These are phyloP conservation scores for Eurytoma adleriae DNA, from an alignment of 2,888 invertebrate species.

Conservation along the genomic window DNA sequence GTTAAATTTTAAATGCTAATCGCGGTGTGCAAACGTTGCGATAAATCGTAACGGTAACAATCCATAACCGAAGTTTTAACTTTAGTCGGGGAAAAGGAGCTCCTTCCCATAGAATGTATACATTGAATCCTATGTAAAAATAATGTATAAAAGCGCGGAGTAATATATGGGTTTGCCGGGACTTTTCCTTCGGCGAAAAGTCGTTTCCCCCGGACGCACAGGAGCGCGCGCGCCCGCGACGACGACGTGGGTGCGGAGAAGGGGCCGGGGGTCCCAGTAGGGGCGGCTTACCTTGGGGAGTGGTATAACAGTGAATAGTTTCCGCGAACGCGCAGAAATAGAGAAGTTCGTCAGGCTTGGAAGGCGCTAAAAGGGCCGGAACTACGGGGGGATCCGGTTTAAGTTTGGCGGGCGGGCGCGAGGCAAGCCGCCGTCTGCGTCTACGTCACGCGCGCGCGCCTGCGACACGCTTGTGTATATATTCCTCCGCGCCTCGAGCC, in stretches of 20 bases:
- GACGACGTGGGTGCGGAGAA: not conserved
- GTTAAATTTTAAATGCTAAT: too few relatives aligned
- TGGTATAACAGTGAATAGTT: slow-evolving; percentile 52
- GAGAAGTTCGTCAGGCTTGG: slow-evolving; percentile 52
- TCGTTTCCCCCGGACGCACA: slow-evolving; percentile 31
- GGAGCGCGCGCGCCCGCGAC: slow-evolving; percentile 8
- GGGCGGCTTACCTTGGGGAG: slow-evolving; percentile 43
- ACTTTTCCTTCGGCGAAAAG: slow-evolving; percentile 39
- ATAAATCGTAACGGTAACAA: too few relatives aligned
- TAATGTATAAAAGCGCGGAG: not conserved
- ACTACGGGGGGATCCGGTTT: slow-evolving; percentile 40
- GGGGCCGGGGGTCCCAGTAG: slow-evolving; percentile 30
- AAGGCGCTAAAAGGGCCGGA: slow-evolving; percentile 57
- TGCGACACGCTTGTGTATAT: not conserved
- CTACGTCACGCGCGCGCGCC: not conserved
- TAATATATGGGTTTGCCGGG: slow-evolving; percentile 30
- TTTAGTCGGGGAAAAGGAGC: too few relatives aligned
- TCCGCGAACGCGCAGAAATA: slow-evolving; percentile 40
- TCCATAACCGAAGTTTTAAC: too few relatives aligned
- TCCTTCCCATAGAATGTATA: not conserved
- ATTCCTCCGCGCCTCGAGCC: not conserved
- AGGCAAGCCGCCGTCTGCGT: not conserved
- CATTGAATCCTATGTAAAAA: slow-evolving; percentile 23
- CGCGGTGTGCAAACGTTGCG: too few relatives aligned
- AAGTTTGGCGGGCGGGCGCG: slow-evolving; percentile 39